Base-by-base conservation (phyloP, 2,113 vertebrate species). In the Gadus chalcogrammus region DNA sequence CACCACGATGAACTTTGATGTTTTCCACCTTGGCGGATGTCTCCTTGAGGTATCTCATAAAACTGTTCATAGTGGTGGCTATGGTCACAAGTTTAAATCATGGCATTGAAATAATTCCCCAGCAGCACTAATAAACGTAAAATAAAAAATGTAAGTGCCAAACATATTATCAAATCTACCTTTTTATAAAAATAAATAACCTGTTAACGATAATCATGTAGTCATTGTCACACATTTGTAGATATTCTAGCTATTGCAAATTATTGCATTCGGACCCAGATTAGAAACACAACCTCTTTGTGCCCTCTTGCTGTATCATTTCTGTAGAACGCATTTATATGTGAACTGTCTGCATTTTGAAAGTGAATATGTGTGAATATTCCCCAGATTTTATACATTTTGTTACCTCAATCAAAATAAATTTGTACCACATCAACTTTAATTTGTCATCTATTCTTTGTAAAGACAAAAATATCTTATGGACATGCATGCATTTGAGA, bases 1-100 rank as follows among this genome's bases (percentile, higher is more conserved):
- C 87, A 92, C 0, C 97, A 95, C 0, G 96, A 98, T 27, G 97
- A 98, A 81, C 93, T 98, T 74, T 98, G 93, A 97, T 75, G 42
- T 48, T 12, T 4, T 55, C 61, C 27, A 3, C 58, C 78, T 31
- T 9, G 53, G 67, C 28, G 28, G 38, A 42, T 56, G 67, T 60
- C 15, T 17, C 63, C 31, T 73, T 53, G 63, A 8, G 58, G 69
- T 69, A 60, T 62, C 65, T 61, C 24, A 71, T 1, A 15, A 58
- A 83, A 70, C 68, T 65, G 1, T 11, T 13, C 11, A 48, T 48
- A 48, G 42, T 12, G 42, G 42, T 48, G 42, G 42, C 42, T 13
- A 48, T 9, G 12, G 42, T 48, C 42, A 48, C 42, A 48, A 2
- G 42, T 48, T 48, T 48, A 48, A 11, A 48, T 48, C 42, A 48